A percentile compares a stretch with the other conserved stretches of the same genome.
These are phyloP conservation scores for Coronaproctus castanopsis DNA, from an alignment of 2,888 invertebrate genomes.

Conservation along the genomic window DNA sequence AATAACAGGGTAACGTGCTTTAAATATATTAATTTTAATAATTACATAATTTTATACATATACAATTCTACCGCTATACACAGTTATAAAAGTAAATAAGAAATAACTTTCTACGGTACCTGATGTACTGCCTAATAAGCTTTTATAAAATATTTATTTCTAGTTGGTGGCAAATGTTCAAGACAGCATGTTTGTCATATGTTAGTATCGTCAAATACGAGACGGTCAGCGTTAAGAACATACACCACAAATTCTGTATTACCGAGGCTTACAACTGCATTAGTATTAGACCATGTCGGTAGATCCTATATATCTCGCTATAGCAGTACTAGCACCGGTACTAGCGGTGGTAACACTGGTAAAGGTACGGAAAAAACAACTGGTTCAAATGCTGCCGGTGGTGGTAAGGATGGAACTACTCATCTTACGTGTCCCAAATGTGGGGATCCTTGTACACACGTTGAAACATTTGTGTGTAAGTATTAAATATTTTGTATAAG, in stretches of 20 bases:
- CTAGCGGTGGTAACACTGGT: neutral
- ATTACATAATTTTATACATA: too few species aligned
- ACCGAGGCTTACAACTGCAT: neutral
- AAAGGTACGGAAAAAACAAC: conserved; percentile 27
- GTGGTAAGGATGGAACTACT: conserved; percentile 44
- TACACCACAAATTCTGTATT: neutral
- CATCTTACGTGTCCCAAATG: conserved; percentile 87
- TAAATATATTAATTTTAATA: too few species aligned
- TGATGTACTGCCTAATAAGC: too few species aligned
- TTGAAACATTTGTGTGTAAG: conserved; percentile 85
- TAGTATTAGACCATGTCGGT: neutral
- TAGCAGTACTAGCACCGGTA: neutral
- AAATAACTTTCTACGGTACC: too few species aligned
- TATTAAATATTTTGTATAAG: too few species aligned
- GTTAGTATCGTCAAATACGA: neutral
- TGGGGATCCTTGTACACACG: conserved; percentile 90
- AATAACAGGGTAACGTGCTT: too few species aligned
- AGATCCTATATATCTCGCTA: neutral
- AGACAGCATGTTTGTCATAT: neutral
- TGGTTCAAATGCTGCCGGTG: conserved; percentile 24
- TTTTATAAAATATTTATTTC: neutral
- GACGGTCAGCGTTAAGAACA: neutral
- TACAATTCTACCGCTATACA: too few species aligned
- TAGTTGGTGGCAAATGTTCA: neutral
- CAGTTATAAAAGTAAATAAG: too few species aligned